Base-by-base conservation (phyloP, 2,797 vertebrate genomes). In the Euthynnus affinis region DNA sequence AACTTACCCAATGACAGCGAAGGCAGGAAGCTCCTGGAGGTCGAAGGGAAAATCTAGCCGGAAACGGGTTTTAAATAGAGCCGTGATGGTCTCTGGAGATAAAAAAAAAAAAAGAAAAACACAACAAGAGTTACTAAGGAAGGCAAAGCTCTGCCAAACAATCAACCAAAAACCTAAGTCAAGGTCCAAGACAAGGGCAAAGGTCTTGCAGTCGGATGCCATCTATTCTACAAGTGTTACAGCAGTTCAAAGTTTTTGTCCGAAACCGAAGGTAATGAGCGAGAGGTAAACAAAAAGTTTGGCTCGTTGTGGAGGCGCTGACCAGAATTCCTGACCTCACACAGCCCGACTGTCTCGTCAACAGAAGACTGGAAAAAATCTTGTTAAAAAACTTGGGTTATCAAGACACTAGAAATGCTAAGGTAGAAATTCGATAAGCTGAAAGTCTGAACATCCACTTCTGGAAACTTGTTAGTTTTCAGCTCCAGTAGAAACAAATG, bases 51-150 rank as follows among this genome's bases (percentile, higher is more conserved):
- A 99, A 91, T 99, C 98, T 0, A 99, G 94, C 5, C 98, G 96
- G 92, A 99, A 99, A 0, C 97, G 96, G 5, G 98, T 99, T 94
- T 98, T 99, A 93, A 98, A 99, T 73, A 99, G 96, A 0, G 98
- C 98, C 0, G 98, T 99, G 87, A 99, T 99, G 52, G 98, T 99
- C 91, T 99, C 98, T 99, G 92, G 18, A 40, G 51, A 78, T 15
- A 29, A 9, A 3, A 56, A 25, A 40, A 27, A 56, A 18, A 40
- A 37, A 52, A 7, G 0, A 40, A 37, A 52, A 7, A 0, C 8
- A 0, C 1, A 55, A 1, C 51, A 70, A 68, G 44, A 67, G 63
- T 22, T 4, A 57, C 58, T 71, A 29, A 13, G 5, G n/a, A 67
- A 2, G 49, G n/a, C 63, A 1, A 59, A 0, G 0, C 6, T n/a